Evolutionary conservation across 1,140 invertebrate species (phyloP).

Genomic region (Microplitis demolitor): DNA sequence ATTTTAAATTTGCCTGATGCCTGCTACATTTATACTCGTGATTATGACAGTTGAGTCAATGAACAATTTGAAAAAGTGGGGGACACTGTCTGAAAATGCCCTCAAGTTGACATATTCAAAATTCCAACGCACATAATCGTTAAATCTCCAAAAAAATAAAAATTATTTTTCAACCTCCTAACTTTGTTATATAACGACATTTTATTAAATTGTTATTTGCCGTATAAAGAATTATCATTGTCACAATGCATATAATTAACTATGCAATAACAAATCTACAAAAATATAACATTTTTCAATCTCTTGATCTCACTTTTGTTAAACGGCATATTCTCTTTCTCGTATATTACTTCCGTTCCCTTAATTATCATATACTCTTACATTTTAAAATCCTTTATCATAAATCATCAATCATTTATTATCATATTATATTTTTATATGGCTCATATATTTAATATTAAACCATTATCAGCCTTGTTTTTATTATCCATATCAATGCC

Average conservation of each 20-base stretch:
- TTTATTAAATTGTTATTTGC: slow-evolving; percentile 1
- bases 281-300: slow-evolving; percentile 58
- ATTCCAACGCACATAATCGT: slow-evolving; percentile 28
- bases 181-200: background rate
- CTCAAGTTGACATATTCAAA: too few species aligned
- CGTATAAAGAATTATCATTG: slow-evolving; percentile 56
- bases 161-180: background rate
- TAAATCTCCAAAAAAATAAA: slow-evolving; percentile 23
- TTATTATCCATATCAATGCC: too few species aligned
- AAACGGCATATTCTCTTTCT: slow-evolving; percentile 39
- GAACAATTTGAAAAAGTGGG: too few species aligned
- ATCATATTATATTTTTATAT: too few species aligned
- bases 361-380: too few species aligned
- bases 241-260: slow-evolving; percentile 51
- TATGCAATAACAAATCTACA: slow-evolving; percentile 63
- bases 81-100: too few species aligned
- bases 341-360: background rate
- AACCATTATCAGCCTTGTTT: too few species aligned
- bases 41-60: background rate
- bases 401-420: too few species aligned
- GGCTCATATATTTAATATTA: too few species aligned
- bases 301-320: slow-evolving; percentile 49
- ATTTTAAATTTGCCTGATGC: too few species aligned
- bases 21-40: too few species aligned
- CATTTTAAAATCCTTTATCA: too few species aligned